Evolutionary conservation across 2,888 invertebrate genomes (phyloP).

Genomic region (Heliconius sara): DNA sequence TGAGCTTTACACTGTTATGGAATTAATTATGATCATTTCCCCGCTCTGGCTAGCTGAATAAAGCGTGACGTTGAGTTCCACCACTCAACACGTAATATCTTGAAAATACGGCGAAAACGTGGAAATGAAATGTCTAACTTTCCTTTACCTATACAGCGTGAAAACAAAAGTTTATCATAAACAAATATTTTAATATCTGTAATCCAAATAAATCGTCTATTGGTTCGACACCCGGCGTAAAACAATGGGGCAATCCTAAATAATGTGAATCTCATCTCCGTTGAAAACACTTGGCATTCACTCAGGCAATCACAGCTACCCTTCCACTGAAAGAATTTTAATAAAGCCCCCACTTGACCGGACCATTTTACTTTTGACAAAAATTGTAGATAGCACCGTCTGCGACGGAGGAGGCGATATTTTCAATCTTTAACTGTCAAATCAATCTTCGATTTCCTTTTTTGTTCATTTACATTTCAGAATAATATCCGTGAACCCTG

Average conservation of each 20-base stretch:
- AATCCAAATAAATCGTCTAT: not conserved
- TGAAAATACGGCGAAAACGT: too few species aligned
- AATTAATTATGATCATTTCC: too few species aligned
- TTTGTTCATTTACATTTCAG: constrained; percentile 12
- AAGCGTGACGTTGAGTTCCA: too few species aligned
- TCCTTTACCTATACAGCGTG: too few species aligned
- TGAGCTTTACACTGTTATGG: too few species aligned
- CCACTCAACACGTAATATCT: too few species aligned
- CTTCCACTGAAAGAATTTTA: constrained; percentile 28
- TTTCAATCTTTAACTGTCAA: constrained; percentile 12
- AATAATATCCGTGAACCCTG: not conserved
- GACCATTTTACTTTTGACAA: constrained; percentile 15
- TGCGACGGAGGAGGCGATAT: constrained; percentile 8
- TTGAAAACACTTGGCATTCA: constrained; percentile 26
- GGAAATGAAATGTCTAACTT: too few species aligned
- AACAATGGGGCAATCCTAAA: constrained; percentile 26
- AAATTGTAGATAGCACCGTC: not conserved
- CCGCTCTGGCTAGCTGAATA: too few species aligned
- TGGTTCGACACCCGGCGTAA: not conserved
- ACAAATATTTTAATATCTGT: constrained; percentile 12
- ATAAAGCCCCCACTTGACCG: constrained; percentile 13
- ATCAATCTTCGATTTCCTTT: constrained; percentile 8
- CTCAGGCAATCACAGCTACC: constrained; percentile 29
- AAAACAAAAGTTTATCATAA: not conserved
- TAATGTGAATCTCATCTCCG: constrained; percentile 22